A percentile compares a stretch with the other conserved stretches of the same genome.
These are phyloP conservation scores for Drosophila nikananu DNA, from an alignment of 1,140 invertebrate species.

Conservation along the genomic window DNA sequence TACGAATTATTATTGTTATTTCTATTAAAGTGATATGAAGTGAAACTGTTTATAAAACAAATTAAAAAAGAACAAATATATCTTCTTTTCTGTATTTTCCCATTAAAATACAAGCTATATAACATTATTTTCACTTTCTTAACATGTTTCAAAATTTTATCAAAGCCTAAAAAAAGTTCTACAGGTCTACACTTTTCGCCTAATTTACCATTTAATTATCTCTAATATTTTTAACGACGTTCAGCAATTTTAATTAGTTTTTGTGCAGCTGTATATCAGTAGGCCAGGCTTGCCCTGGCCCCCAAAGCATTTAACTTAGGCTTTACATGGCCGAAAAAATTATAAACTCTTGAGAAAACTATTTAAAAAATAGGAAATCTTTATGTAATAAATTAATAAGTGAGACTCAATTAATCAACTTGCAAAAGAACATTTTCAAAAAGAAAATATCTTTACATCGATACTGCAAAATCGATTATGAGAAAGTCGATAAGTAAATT, in stretches of 20 bases:
- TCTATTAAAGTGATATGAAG: not conserved
- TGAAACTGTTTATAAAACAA: no score
- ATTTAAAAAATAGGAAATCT: not conserved
- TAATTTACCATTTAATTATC: conserved; percentile 53
- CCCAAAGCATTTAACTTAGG: conserved; percentile 38
- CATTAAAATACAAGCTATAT: not conserved
- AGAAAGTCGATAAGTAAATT: no score
- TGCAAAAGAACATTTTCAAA: no score
- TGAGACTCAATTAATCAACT: no score
- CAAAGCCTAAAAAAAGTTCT: not conserved
- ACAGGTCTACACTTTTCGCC: conserved; percentile 13
- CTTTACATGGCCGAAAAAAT: not conserved
- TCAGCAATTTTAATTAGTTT: conserved; percentile 70
- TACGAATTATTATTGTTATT: no score
- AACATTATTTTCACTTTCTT: not conserved
- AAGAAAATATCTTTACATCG: no score
- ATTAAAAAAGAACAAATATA: no score
- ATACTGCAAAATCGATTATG: no score
- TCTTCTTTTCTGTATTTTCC: not conserved
- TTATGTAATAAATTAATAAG: no score
- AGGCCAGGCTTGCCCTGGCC: conserved; percentile 15
- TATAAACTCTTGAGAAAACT: not conserved
- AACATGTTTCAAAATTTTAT: not conserved
- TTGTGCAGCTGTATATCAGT: conserved; percentile 31
- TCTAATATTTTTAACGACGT: conserved; percentile 56